phyloP scores from a whole-genome alignment of 2,113 vertebrate genomes.

The Sapayoa aenigma region DNA sequence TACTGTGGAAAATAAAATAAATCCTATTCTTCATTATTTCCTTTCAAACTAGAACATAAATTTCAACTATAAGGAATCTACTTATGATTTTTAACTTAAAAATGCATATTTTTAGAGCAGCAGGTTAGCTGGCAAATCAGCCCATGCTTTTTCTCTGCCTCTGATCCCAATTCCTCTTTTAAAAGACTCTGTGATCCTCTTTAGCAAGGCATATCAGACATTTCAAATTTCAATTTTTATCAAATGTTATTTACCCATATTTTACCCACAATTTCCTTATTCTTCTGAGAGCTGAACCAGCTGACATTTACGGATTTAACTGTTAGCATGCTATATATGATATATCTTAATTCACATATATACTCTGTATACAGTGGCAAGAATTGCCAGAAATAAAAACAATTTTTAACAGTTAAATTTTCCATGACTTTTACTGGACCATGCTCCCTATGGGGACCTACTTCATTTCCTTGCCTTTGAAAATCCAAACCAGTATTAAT shows the following conservation, averaged over 20 bases:
- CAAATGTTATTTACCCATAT: not conserved
- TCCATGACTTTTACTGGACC: not conserved
- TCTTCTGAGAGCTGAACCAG: not conserved
- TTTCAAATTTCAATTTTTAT: not conserved
- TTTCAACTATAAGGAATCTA: not conserved
- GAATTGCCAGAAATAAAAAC: not conserved
- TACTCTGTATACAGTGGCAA: not conserved
- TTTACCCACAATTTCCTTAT: not conserved
- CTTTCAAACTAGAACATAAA: not conserved
- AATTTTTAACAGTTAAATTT: not conserved
- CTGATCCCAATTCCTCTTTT: not conserved
- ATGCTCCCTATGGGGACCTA: not conserved
- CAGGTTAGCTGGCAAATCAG: not conserved
- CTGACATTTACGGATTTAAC: not conserved
- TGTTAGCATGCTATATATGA: not conserved
- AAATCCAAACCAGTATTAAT: not conserved
- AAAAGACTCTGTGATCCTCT: not conserved
- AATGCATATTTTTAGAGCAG: not conserved
- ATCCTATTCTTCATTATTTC: not conserved
- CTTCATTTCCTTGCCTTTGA: not conserved
- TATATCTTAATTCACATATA: not conserved
- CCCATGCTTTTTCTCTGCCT: not conserved
- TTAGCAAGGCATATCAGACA: not conserved
- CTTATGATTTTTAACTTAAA: not conserved
- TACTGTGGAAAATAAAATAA: not conserved